These are phyloP conservation scores for Linyphia triangularis DNA, from an alignment of 2,888 invertebrate genomes.

Conservation along the genomic window DNA sequence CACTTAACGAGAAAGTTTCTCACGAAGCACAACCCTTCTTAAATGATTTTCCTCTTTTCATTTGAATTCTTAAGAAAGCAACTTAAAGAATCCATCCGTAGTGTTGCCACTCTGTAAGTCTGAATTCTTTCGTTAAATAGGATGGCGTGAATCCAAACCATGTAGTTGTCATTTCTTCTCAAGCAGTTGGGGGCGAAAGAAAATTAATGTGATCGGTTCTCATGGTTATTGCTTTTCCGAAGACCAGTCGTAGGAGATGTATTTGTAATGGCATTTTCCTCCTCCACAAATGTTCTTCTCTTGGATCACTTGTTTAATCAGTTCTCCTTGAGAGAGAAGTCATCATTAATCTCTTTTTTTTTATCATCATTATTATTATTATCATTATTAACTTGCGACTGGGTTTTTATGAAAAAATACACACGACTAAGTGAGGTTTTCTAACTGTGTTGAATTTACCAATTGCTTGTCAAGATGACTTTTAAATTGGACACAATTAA, in stretches of 20 bases:
- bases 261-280: not conserved
- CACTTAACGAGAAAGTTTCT: too few species aligned
- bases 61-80: not conserved
- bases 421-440: not conserved
- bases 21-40: not conserved
- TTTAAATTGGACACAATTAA: not conserved
- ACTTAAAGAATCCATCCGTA: not conserved
- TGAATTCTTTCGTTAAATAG: not conserved
- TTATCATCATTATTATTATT: too few species aligned
- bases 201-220: constrained; percentile 14
- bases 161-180: not conserved
- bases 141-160: not conserved
- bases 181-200: not conserved
- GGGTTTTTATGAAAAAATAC: not conserved
- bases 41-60: not conserved
- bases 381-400: too few species aligned
- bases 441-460: not conserved
- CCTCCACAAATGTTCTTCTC: not conserved
- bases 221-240: constrained; percentile 3
- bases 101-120: not conserved
- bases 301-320: constrained; percentile 6
- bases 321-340: not conserved
- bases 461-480: not conserved
- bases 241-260: not conserved
- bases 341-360: not conserved